These are phyloP conservation scores for Muraenolepis orangiensis DNA, from an alignment of 2,797 vertebrate genomes.

Conservation along the genomic window DNA sequence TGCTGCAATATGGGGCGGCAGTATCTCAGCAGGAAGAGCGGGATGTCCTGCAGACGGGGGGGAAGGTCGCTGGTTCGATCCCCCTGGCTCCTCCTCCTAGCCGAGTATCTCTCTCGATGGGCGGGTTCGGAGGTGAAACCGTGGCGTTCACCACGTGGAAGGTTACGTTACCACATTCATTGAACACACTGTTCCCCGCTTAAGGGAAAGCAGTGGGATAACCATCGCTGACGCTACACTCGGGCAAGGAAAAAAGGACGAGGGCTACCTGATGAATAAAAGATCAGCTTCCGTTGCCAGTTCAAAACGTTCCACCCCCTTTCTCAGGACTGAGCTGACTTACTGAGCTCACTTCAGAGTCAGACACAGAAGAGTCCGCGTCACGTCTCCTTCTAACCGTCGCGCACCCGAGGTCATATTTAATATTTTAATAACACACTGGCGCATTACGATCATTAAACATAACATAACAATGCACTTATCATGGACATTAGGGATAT, in stretches of 20 bases:
- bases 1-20: too few species aligned
- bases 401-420: neutral
- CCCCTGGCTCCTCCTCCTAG: too few species aligned
- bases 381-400: neutral
- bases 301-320: neutral
- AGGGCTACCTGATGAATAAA: conserved; percentile 1
- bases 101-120: too few species aligned
- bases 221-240: neutral
- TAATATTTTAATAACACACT: neutral
- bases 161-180: neutral
- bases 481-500: conserved; percentile 5
- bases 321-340: neutral
- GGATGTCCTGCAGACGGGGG: too few species aligned
- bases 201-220: neutral
- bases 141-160: conserved; percentile 17
- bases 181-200: conserved; percentile 19
- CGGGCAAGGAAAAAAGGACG: conserved; percentile 11
- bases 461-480: conserved; percentile 6
- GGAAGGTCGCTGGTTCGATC: too few species aligned
- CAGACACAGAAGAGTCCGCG: neutral
- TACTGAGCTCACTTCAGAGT: neutral
- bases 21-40: too few species aligned
- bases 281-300: neutral
- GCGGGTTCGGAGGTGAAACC: conserved; percentile 34
- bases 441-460: neutral